phyloP scores from a whole-genome alignment of 2,113 vertebrate species.

The Gadus chalcogrammus region DNA sequence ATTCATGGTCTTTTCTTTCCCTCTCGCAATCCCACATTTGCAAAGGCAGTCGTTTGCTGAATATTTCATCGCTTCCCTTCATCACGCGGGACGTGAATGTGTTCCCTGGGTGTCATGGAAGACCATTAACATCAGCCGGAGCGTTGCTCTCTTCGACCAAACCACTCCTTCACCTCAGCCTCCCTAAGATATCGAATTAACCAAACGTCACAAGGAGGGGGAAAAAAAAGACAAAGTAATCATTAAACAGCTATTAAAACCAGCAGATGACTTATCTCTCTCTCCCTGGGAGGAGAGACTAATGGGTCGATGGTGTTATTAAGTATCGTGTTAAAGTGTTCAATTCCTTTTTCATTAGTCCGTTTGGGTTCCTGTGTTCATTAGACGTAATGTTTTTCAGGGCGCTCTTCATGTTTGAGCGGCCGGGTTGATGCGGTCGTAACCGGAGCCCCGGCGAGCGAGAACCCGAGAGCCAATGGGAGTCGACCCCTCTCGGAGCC shows the following conservation, averaged over 20 bases:
- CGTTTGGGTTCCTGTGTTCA: too few relatives aligned
- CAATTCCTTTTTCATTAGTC: too few relatives aligned
- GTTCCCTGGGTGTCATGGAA: slow-evolving; percentile 33
- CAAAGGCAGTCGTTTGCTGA: slow-evolving; percentile 10
- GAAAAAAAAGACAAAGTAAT: background rate
- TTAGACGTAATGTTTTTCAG: too few relatives aligned
- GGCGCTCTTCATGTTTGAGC: background rate
- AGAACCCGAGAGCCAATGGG: slow-evolving; percentile 15
- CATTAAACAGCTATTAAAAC: background rate
- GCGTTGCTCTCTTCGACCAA: slow-evolving; percentile 25
- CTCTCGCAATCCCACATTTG: background rate
- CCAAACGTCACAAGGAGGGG: background rate
- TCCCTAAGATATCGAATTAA: background rate
- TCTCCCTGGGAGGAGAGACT: too few relatives aligned
- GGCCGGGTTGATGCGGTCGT: slow-evolving; percentile 16
- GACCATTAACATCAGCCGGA: slow-evolving; percentile 5
- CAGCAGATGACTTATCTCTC: too few relatives aligned
- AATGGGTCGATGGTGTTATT: too few relatives aligned
- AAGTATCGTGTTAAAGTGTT: too few relatives aligned
- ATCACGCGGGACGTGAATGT: slow-evolving; percentile 20
- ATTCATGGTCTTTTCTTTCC: background rate
- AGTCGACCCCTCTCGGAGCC: slow-evolving; percentile 1
- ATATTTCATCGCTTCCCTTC: slow-evolving; percentile 30
- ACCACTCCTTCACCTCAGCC: background rate
- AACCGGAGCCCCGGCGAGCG: slow-evolving; percentile 1